Base-by-base conservation (phyloP, 2,888 invertebrate species). In the Eutolmus rufibarbis region DNA sequence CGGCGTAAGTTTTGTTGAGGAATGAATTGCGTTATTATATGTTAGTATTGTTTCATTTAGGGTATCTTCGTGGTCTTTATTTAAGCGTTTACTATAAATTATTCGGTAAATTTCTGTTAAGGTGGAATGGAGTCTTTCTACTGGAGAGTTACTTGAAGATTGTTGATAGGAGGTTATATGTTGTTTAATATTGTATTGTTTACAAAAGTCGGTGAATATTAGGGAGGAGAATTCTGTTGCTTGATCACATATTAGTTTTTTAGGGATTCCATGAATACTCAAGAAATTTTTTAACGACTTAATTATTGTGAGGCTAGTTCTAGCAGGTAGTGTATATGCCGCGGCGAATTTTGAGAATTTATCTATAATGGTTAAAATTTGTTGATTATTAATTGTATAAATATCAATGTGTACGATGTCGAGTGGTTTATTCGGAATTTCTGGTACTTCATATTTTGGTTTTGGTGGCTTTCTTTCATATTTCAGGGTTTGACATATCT, bases 31-130 rank as follows among this genome's bases (percentile, higher is more conserved):
- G 87, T 34, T 9, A 87, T 82, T n/a, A n/a, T n/a, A n/a, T n/a
- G n/a, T n/a, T n/a, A n/a, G n/a, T n/a, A n/a, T n/a, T n/a, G n/a
- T n/a, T 88, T 89, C 88, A 12, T 85, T 85, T 12, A 89, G 43
- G 12, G 88, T 87, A n/a, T 88, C 82, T 16, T 86, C 86, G 56
- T 87, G 82, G 23, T 88, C 88, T 34, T 57, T 86, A 9, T 37
- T 43, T 84, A 85, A 66, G 43, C 19, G 57, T 81, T 79, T 87
- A 16, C 31, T 31, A 40, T 82, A 46, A 9, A 89, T 88, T 34
- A 88, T 89, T 37, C 89, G 57, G 43, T 88, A 88, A 23, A 88
- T 89, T 88, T 89, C 89, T 0, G 87, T 89, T 14, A 89, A 23
- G 5, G 89, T 87, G 5, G 88, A 89, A 66, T 89, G 88, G 5